Evolutionary conservation across 92 coral and sea anemone species (phyloP).

Genomic region (Montipora capitata): DNA sequence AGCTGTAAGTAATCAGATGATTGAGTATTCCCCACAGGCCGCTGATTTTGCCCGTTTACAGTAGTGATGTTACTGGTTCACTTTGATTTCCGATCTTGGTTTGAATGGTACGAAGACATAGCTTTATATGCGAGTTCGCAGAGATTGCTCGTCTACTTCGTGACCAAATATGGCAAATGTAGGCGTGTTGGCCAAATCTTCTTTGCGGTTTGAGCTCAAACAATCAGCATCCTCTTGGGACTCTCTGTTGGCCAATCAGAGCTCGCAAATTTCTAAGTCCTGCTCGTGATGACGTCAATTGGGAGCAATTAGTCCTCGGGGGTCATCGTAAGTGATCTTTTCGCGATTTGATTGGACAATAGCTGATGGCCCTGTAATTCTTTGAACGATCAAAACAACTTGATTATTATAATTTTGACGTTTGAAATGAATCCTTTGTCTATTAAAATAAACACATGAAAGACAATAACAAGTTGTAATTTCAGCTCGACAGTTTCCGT

Average conservation of each 20-base stretch:
- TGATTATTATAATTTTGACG: constrained; percentile 50
- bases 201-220: constrained; percentile 71
- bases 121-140: constrained; percentile 33
- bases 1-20: constrained; percentile 58
- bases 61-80: constrained; percentile 8
- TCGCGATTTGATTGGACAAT: constrained; percentile 59
- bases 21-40: constrained; percentile 29
- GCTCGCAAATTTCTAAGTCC: constrained; percentile 23
- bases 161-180: constrained; percentile 85
- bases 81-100: constrained; percentile 43
- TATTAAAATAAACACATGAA: constrained; percentile 60
- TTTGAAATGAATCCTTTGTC: constrained; percentile 67
- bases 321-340: constrained; percentile 57
- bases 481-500: constrained; percentile 77
- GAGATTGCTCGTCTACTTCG: constrained; percentile 26
- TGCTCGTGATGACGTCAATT: constrained; percentile 79
- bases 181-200: constrained; percentile 82
- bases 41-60: constrained; percentile 13
- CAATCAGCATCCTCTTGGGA: constrained; percentile 79
- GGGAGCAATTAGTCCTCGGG: constrained; percentile 39
- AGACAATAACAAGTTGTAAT: constrained; percentile 68
- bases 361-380: constrained; percentile 58
- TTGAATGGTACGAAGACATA: constrained; percentile 29
- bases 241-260: constrained; percentile 75
- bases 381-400: constrained; percentile 59